These are phyloP conservation scores for Leptothorax acervorum DNA, from an alignment of 2,888 invertebrate species.

Conservation along the genomic window DNA sequence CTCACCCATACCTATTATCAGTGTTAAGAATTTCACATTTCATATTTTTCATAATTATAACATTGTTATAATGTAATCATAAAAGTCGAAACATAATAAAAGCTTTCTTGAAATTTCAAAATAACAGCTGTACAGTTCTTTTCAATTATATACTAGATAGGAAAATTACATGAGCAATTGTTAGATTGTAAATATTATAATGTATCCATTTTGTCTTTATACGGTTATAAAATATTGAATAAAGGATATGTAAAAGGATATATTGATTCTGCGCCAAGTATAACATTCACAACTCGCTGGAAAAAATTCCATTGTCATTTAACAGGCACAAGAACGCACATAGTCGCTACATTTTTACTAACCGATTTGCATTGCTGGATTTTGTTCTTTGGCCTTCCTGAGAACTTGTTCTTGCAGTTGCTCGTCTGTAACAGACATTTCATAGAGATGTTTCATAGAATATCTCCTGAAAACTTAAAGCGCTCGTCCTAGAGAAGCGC, in stretches of 20 bases:
- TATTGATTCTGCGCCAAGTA: constrained; percentile 81
- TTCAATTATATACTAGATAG: background rate
- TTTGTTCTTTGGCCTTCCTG: constrained; percentile 74
- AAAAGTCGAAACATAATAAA: constrained; percentile 39
- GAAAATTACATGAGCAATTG: constrained; percentile 10
- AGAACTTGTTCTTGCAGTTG: constrained; percentile 83
- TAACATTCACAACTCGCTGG: constrained; percentile 81
- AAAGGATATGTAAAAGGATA: constrained; percentile 85
- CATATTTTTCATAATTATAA: constrained; percentile 61
- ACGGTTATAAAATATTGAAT: constrained; percentile 35
- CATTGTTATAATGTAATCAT: constrained; percentile 6
- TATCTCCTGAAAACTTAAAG: background rate
- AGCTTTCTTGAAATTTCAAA: constrained; percentile 20
- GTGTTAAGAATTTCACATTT: constrained; percentile 70
- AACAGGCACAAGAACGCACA: constrained; percentile 59
- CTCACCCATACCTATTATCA: constrained; percentile 80
- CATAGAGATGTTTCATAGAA: background rate
- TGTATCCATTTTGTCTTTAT: constrained; percentile 3
- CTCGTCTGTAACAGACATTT: constrained; percentile 81
- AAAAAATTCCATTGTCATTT: constrained; percentile 79
- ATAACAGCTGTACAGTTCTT: background rate
- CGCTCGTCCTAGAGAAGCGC: background rate
- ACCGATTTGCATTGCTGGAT: constrained; percentile 81
- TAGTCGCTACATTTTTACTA: constrained; percentile 64
- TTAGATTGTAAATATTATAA: constrained; percentile 15